Evolutionary conservation across 2,113 vertebrate species (phyloP), one percentile per base, ranked within the genome.

Genomic region (Ageneiosus marmoratus): DNA sequence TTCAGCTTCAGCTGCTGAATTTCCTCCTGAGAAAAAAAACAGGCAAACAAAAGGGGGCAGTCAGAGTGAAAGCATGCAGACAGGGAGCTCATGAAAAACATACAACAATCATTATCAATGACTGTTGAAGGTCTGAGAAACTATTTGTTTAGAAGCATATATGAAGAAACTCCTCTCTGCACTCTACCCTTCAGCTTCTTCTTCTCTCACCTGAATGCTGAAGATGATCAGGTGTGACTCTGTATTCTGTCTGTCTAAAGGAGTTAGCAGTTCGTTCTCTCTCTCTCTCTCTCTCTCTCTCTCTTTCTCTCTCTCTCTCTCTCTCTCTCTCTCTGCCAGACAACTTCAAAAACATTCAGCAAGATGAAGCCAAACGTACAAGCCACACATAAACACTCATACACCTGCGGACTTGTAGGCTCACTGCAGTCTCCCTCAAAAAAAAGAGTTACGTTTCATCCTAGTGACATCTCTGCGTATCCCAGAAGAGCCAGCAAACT

Each of bases 1-100:
- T 95, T 97, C 89, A 92, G 92, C 78, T 95, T 96, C 77, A 99
- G 93, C 89, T 97, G 96, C 89, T 96, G 96, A 90, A 99, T 98
- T 91, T 99, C 98, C 87, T 99, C 98, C 98, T 99, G 89, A 78
- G 18, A 29, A 78, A 0, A 27, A 62, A 0, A 32, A 60, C 11
- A 85, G 0, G 80, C 18, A 83, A 27, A 58, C 4, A 82, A 32
- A 81, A 7, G 4, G 4, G 53, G 51, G 29, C 27, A 63, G 46
- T 46, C 48, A 74, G 65, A 69, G 12, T 48, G 72, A 75, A 77
- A 20, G 20, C 50, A 41, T 51, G 37, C 48, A 75, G 10, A 80
- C 60, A 51, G 41, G 32, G 5, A 46, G 24, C 20, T 67, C 46
- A 50, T 16, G 48, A 13, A 46, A 37, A 27, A n/a, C 50, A 72